Evolutionary conservation across 64 coral and sea anemone species (phyloP).

Genomic region (Stichodactyla mertensii): DNA sequence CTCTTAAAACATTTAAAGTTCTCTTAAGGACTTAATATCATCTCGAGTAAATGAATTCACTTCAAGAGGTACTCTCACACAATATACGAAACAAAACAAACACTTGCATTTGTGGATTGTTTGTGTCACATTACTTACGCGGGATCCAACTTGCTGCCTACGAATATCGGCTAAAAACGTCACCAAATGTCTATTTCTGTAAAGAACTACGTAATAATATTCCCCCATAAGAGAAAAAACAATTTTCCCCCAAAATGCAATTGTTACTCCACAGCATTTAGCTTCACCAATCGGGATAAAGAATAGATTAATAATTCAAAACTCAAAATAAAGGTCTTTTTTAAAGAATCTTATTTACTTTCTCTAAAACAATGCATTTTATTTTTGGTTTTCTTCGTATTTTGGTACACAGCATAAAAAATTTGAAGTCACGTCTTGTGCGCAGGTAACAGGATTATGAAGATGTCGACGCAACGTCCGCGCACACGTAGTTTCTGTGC

Average conservation of each 20-base stretch:
- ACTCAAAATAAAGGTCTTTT: neutral
- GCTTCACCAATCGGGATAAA: neutral
- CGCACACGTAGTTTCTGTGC: too few species aligned
- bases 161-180: neutral
- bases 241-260: neutral
- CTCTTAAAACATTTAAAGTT: neutral
- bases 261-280: neutral
- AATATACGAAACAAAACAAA: neutral
- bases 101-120: neutral
- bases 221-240: neutral
- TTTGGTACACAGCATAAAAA: neutral
- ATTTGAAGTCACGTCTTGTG: too few species aligned
- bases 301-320: neutral
- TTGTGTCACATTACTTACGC: neutral
- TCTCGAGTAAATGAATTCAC: too few species aligned
- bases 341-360: neutral
- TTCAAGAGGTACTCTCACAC: too few species aligned
- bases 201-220: neutral
- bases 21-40: neutral
- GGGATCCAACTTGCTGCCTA: neutral
- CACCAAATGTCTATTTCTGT: neutral
- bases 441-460: too few species aligned
- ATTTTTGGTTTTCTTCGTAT: neutral
- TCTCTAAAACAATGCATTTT: neutral
- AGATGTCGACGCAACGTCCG: too few species aligned